Evolutionary conservation across 2,113 vertebrate genomes (phyloP), one percentile per base, ranked within the genome.

Genomic region (Onychostoma macrolepis): DNA sequence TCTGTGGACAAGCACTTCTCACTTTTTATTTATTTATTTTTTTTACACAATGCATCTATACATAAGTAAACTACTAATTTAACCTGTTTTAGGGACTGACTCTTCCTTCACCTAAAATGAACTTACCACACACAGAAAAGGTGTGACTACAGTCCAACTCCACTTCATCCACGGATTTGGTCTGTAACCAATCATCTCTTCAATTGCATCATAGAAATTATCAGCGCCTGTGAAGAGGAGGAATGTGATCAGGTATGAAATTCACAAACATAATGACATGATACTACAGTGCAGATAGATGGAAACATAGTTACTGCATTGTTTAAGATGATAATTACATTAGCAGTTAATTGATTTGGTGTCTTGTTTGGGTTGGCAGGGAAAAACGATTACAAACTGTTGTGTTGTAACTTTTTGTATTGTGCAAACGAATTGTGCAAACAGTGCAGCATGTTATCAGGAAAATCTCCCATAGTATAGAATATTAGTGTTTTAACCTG

Each of bases 161-260:
- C 96, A 99, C 93, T 99, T 99, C 98, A 99, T 99, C 98, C 98
- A 99, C 88, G 97, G 94, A 92, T 97, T 98, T 87, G 98, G 98
- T 95, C 96, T 96, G 92, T 99, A 99, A 94, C 98, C 98, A 89
- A 99, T 98, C 98, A 99, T 99, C 93, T 99, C 98, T 94, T 99
- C 98, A 92, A 99, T 96, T 80, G 97, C 97, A 92, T 99, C 96
- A 91, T 99, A 99, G 94, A 98, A 97, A 96, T 97, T 98, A 96
- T 99, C 97, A 94, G 95, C 97, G 93, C 98, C 98, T 99, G 88
- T 53, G 48, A 69, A 36, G 63, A 72, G 53, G 30, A 81, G 21
- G 38, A 83, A 21, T 26, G 4, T 33, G 17, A 24, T 86, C 11
- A 41, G 30, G 30, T 28, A 24, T 79, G 6, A 38, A 24, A 79